These are phyloP conservation scores for Xiphias gladius DNA, from an alignment of 2,113 vertebrate genomes.

Conservation along the genomic window DNA sequence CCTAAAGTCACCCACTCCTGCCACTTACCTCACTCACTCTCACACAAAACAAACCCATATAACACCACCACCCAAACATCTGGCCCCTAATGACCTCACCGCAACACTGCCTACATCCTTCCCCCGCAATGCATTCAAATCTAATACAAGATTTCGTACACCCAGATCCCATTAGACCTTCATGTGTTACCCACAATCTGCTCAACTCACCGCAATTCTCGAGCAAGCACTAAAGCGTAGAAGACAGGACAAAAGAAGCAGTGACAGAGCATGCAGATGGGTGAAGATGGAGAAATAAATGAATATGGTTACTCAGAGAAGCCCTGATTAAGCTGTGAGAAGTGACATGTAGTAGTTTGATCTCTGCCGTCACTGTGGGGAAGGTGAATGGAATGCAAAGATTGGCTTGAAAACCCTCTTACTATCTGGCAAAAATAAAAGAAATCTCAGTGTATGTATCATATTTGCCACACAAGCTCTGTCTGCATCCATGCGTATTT, in stretches of 20 bases:
- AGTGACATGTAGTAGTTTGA: constrained; percentile 1
- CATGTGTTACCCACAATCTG: constrained; percentile 7
- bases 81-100: constrained; percentile 57
- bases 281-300: constrained; percentile 37
- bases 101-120: constrained; percentile 26
- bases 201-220: constrained; percentile 19
- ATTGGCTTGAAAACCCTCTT: background rate
- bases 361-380: constrained; percentile 14
- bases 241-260: constrained; percentile 57
- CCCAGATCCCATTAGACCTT: background rate
- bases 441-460: background rate
- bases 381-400: constrained; percentile 40
- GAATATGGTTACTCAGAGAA: constrained; percentile 4
- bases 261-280: constrained; percentile 70
- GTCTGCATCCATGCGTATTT: background rate
- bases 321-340: constrained; percentile 22
- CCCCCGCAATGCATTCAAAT: constrained; percentile 24
- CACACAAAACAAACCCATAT: constrained; percentile 54
- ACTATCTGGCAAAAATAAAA: background rate
- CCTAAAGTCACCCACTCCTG: constrained; percentile 48
- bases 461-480: background rate
- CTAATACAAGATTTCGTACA: constrained; percentile 24
- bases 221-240: constrained; percentile 39
- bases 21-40: constrained; percentile 64
- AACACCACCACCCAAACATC: constrained; percentile 58